phyloP scores from a whole-genome alignment of 2,113 vertebrate genomes.

The Spheniscus mendiculus region DNA sequence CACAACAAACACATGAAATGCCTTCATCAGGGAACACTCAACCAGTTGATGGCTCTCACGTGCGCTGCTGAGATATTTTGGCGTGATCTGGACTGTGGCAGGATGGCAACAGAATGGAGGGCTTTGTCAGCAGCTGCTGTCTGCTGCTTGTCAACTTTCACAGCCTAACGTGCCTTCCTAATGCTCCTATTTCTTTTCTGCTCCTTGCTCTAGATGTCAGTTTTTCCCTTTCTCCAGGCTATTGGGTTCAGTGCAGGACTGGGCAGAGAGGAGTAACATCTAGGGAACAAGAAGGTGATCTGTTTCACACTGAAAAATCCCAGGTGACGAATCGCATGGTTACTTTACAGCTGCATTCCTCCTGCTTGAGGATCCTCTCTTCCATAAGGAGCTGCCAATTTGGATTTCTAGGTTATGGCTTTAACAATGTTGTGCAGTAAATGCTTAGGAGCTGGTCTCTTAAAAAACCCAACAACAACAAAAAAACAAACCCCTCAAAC shows the following conservation, averaged over 20 bases:
- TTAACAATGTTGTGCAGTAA: neutral
- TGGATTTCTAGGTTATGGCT: neutral
- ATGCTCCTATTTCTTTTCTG: neutral
- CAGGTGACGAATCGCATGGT: neutral
- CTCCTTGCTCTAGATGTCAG: neutral
- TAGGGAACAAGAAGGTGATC: neutral
- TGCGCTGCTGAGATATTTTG: neutral
- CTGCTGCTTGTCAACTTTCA: neutral
- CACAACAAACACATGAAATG: neutral
- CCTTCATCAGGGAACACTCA: neutral
- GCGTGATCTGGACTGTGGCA: neutral
- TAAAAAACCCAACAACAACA: neutral
- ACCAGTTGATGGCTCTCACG: rapidly evolving
- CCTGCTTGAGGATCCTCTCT: neutral
- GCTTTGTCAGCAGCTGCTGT: neutral
- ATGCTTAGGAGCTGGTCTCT: neutral
- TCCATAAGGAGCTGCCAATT: neutral
- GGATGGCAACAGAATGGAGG: neutral
- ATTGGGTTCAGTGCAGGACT: neutral
- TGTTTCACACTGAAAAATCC: neutral
- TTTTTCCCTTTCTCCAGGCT: neutral
- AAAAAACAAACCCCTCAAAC: neutral
- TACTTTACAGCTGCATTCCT: neutral
- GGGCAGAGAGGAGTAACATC: neutral
- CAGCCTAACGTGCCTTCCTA: neutral